phyloP scores from a whole-genome alignment of 92 coral and sea anemone species.

The Porites lobata region DNA sequence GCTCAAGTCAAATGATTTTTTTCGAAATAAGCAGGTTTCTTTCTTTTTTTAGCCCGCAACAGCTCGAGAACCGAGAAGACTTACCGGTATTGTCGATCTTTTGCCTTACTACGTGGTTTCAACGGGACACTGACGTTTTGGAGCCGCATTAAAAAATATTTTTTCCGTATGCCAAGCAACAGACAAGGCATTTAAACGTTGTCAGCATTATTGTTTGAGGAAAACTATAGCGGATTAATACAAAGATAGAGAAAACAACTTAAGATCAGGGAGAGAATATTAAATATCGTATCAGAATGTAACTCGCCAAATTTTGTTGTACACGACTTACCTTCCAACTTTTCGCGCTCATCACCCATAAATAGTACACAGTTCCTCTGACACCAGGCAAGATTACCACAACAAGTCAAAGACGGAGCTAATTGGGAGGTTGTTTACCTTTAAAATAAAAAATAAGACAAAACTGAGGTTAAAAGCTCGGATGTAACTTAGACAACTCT shows the following conservation, averaged over 20 bases:
- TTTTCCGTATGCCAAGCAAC: background rate
- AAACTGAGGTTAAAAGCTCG: background rate
- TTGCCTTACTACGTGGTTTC: background rate
- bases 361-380: background rate
- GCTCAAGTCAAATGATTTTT: background rate
- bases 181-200: background rate
- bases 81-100: too few relatives aligned
- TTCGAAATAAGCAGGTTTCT: background rate
- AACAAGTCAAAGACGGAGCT: background rate
- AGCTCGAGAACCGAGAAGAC: too few relatives aligned
- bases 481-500: background rate
- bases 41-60: too few relatives aligned
- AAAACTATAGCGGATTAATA: background rate
- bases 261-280: background rate
- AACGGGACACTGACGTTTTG: background rate
- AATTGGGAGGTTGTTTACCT: background rate
- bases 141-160: background rate
- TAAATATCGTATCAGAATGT: too few relatives aligned
- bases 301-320: background rate
- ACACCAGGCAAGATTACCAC: background rate
- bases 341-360: conserved; percentile 22
- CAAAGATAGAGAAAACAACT: background rate
- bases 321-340: conserved; percentile 28
- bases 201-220: background rate
- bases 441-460: background rate